Base-by-base conservation (phyloP, 2,797 vertebrate species). In the Erethizon dorsatum region DNA sequence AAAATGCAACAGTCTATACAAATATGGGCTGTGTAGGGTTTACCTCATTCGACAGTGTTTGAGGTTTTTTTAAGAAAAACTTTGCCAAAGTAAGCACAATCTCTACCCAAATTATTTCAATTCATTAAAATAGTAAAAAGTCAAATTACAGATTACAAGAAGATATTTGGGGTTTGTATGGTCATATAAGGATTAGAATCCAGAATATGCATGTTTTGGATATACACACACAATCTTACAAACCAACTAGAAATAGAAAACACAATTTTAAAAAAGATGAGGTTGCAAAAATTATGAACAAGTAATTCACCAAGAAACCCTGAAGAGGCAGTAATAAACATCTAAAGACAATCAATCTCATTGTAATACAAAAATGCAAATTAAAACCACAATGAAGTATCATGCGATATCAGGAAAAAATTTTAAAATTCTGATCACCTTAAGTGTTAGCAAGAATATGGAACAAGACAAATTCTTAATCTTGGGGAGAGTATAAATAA, bases 391-490 rank as follows among this genome's bases (percentile, higher is more conserved):
- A 87, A 33, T 77, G 33, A 94, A 67, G 15, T 80, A 33, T 22
- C 59, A 89, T 45, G 1, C 5, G 5, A 10, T 89, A 61, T 56
- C 71, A 88, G 28, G n/a, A 56, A 87, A 88, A 88, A 47, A 22
- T 54, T 77, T 52, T 20, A 4, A 18, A 80, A 65, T 77, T 83
- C 47, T 65, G 50, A 75, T 92, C 47, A 71, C 11, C 67, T n/a
- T 45, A 88, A 89, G 59, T 77, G 18, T 56, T 95, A 77, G 33
- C 71, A 95, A 95, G 85, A 71, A 50, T 22, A 41, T n/a, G 5
- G 28, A 95, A 26, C 37, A 86, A 69, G 0, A 24, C 83, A 73
- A 67, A 71, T 78, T 90, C 71, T 80, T 91, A 56, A 45, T 63
- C 33, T n/a, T 45, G 24, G 6, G 31, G 17, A 90, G 50, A 78